Percentiles rank a stretch among this genome's conserved stretches.
phyloP scores from a whole-genome alignment of 2,888 invertebrate species.

The Drosophila fulvimacula region DNA sequence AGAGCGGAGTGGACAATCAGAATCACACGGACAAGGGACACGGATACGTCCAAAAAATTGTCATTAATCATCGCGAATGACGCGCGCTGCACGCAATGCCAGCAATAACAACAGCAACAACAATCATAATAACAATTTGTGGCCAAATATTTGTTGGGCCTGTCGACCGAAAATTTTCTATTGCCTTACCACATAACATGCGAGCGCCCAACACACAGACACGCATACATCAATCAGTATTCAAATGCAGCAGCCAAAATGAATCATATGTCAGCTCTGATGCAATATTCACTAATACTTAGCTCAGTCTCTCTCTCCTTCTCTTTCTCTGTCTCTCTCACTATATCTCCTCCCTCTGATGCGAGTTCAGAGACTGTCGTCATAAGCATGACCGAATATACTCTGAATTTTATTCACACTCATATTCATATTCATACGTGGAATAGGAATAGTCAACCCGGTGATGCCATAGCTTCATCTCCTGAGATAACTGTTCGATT shows the following conservation, averaged over 20 bases:
- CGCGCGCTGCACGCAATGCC: conserved; percentile 59
- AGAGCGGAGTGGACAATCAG: conserved; percentile 28
- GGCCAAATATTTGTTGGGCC: conserved; percentile 72
- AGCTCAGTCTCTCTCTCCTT: neutral
- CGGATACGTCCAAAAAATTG: conserved; percentile 64
- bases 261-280: conserved; percentile 45
- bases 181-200: conserved; percentile 28
- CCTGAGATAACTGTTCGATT: conserved; percentile 4
- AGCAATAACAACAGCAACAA: conserved; percentile 24
- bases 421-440: neutral
- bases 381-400: conserved; percentile 26
- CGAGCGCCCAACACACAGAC: neutral
- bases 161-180: conserved; percentile 57
- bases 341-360: neutral
- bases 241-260: conserved; percentile 29
- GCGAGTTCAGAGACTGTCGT: conserved; percentile 29
- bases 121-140: conserved; percentile 75
- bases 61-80: conserved; percentile 73
- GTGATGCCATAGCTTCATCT: neutral
- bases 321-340: neutral
- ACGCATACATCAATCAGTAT: conserved; percentile 15
- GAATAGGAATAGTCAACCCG: neutral
- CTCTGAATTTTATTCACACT: neutral
- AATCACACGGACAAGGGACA: conserved; percentile 44
- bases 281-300: conserved; percentile 53